Evolutionary conservation across 2,797 vertebrate genomes (phyloP).

Genomic region (Alectoris magna): DNA sequence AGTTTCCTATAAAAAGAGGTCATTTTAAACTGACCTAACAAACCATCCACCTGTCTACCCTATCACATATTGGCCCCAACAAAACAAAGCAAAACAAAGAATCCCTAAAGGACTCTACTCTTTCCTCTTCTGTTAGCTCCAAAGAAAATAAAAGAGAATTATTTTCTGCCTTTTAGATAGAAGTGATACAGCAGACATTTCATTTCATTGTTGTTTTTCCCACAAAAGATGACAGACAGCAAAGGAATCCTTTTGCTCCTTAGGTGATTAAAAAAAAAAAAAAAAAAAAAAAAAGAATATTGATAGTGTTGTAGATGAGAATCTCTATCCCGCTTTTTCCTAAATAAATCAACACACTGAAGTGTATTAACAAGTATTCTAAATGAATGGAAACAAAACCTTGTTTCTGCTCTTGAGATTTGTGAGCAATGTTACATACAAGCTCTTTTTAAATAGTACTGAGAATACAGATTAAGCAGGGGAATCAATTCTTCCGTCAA

Average conservation of each 20-base stretch:
- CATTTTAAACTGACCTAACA: conserved; percentile 33
- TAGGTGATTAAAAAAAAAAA: neutral
- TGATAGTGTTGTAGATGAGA: neutral
- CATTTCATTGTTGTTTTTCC: neutral
- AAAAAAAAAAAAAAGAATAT: neutral
- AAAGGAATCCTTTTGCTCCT: neutral
- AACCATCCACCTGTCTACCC: neutral
- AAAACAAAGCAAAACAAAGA: neutral
- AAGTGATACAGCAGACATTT: neutral
- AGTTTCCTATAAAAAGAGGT: neutral
- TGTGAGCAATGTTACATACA: neutral
- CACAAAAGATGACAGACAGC: neutral
- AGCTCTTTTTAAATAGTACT: neutral
- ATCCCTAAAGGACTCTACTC: neutral
- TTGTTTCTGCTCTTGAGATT: neutral
- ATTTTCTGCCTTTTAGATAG: conserved; percentile 2
- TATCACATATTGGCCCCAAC: neutral
- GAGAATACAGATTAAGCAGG: neutral
- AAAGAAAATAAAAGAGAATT: neutral
- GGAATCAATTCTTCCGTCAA: neutral
- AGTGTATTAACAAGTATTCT: neutral
- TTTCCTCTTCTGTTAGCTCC: neutral
- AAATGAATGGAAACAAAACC: neutral
- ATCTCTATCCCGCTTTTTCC: neutral
- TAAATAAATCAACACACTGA: neutral